These are phyloP conservation scores for Petaurus breviceps DNA, from an alignment of 2,113 vertebrate genomes.

Conservation along the genomic window DNA sequence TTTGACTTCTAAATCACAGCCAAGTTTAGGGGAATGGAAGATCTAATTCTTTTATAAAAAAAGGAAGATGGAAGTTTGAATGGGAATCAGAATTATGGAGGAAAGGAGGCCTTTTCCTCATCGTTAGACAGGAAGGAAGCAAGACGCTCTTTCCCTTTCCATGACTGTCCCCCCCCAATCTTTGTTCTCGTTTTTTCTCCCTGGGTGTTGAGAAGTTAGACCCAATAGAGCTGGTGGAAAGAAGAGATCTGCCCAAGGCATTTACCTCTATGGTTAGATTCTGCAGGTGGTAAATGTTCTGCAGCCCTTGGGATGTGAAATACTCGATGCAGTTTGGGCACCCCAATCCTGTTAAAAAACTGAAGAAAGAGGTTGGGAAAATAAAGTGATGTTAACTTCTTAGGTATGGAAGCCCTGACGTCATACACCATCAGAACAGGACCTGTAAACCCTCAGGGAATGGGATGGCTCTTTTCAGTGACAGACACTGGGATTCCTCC, in stretches of 20 bases:
- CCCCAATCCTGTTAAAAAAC: constrained; percentile 97
- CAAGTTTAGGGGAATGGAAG: neutral
- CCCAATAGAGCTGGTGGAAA: constrained; percentile 32
- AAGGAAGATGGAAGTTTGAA: neutral
- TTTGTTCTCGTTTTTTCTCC: neutral
- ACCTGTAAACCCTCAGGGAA: fast-evolving
- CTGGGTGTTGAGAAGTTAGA: neutral
- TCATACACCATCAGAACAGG: neutral
- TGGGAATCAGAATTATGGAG: neutral
- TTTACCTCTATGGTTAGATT: constrained; percentile 98
- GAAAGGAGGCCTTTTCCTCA: neutral
- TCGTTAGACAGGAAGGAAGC: neutral
- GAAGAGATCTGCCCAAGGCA: constrained; percentile 61
- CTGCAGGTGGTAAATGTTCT: constrained; percentile 98
- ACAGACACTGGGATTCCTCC: neutral
- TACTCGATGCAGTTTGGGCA: constrained; percentile 99
- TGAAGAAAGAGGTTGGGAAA: constrained; percentile 88
- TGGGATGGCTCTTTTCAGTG: neutral
- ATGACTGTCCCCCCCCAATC: neutral
- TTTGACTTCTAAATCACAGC: neutral
- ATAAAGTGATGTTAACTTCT: constrained; percentile 59
- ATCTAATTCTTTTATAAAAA: neutral
- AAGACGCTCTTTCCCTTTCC: neutral
- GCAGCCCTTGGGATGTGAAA: constrained; percentile 97
- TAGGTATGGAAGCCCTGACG: neutral